Percentiles rank a stretch among this genome's conserved stretches.
Evolutionary conservation across 1,140 invertebrate species (phyloP).

Genomic region (Dendroctonus valens): DNA sequence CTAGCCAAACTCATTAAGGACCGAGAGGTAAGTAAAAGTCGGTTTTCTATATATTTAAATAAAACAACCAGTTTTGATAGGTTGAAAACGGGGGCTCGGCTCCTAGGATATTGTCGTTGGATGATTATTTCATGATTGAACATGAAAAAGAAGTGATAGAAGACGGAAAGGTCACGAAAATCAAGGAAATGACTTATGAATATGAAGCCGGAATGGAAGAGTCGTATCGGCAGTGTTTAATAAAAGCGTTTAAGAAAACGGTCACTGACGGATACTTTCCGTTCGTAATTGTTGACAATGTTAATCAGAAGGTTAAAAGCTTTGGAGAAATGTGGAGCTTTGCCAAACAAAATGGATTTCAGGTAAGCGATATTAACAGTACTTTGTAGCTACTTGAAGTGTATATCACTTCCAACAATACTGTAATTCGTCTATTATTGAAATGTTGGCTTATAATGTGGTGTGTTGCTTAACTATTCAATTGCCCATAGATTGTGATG

Average conservation of each 20-base stretch:
- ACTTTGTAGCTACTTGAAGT: too few relatives aligned
- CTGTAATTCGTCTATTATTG: too few relatives aligned
- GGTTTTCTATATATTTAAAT: slow-evolving; percentile 4
- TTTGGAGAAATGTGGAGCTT: slow-evolving; percentile 88
- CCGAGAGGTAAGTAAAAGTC: slow-evolving; percentile 53
- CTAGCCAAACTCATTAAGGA: slow-evolving; percentile 84
- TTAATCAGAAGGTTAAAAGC: slow-evolving; percentile 76
- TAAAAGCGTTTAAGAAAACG: slow-evolving; percentile 91
- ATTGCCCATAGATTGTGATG: background rate
- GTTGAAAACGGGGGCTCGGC: slow-evolving; percentile 75
- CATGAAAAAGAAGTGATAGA: slow-evolving; percentile 75
- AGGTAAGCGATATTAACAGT: slow-evolving; percentile 57
- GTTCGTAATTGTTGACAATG: slow-evolving; percentile 89
- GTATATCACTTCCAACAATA: too few relatives aligned
- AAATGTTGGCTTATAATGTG: too few relatives aligned
- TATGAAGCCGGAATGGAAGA: slow-evolving; percentile 85
- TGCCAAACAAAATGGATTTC: slow-evolving; percentile 85
- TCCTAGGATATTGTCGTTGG: slow-evolving; percentile 86
- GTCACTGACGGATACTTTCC: slow-evolving; percentile 88
- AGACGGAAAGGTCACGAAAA: slow-evolving; percentile 71
- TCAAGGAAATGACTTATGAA: slow-evolving; percentile 82
- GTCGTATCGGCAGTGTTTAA: slow-evolving; percentile 75
- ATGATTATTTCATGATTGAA: slow-evolving; percentile 95
- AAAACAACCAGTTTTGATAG: slow-evolving; percentile 49
- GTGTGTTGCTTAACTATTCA: background rate